These are phyloP conservation scores for Ceryle rudis DNA, from an alignment of 2,797 vertebrate species.

Conservation along the genomic window DNA sequence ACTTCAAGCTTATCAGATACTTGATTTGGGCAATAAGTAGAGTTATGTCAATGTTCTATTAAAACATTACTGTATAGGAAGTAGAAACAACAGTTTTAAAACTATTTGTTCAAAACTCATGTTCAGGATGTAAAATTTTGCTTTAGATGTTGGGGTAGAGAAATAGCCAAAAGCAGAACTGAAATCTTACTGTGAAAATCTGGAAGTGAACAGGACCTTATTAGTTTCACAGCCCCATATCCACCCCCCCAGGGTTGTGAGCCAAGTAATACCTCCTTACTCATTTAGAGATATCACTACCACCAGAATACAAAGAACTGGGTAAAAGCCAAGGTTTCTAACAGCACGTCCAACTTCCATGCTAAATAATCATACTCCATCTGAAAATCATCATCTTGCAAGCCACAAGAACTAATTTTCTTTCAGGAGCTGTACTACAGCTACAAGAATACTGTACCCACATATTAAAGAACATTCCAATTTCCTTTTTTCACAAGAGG, in stretches of 20 bases:
- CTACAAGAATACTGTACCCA: background rate
- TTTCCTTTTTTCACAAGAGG: background rate
- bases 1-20: background rate
- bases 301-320: background rate
- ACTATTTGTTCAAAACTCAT: background rate
- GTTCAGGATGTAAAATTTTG: background rate
- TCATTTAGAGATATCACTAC: background rate
- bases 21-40: background rate
- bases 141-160: background rate
- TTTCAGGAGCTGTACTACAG: background rate
- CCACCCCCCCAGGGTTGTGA: background rate
- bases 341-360: background rate
- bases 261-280: background rate
- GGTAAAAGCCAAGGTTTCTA: background rate
- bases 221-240: background rate
- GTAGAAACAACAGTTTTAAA: background rate
- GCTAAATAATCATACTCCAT: background rate
- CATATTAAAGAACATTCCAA: background rate
- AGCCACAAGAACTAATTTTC: background rate
- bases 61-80: background rate
- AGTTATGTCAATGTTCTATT: background rate
- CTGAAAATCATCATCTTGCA: background rate
- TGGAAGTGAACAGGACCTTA: background rate
- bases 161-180: background rate
- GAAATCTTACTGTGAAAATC: background rate